Evolutionary conservation across 2,113 vertebrate species (phyloP).

Genomic region (Dasyornis broadbenti): DNA sequence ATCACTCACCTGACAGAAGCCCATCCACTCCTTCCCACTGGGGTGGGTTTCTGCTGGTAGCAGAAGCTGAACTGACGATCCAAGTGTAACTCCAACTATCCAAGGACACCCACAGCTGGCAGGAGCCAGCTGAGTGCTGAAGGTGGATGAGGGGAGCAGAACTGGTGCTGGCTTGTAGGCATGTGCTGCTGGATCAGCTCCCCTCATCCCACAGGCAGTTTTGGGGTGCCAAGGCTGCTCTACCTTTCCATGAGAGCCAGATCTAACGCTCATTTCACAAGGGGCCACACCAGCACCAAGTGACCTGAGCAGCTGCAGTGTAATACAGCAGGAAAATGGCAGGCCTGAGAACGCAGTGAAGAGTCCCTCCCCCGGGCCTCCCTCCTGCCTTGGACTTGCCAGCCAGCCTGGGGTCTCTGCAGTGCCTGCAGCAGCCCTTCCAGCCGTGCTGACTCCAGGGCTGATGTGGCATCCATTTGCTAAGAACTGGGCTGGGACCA

Average conservation of each 20-base stretch:
- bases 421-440: background rate
- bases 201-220: background rate
- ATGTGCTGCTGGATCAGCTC: background rate
- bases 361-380: background rate
- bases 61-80: background rate
- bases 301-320: background rate
- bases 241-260: background rate
- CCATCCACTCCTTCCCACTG: background rate
- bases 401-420: background rate
- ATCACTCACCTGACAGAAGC: background rate
- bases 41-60: background rate
- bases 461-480: background rate
- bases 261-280: background rate
- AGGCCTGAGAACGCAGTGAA: background rate
- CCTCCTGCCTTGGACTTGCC: background rate
- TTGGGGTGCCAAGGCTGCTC: background rate
- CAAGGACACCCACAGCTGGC: background rate
- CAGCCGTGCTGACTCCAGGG: background rate
- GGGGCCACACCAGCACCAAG: background rate
- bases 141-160: background rate
- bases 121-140: background rate
- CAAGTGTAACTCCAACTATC: background rate
- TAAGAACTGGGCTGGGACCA: conserved; percentile 13
- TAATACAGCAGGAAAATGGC: background rate
- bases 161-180: background rate